Base-by-base conservation (phyloP, 2,797 vertebrate species). In the Myiothlypis coronata region DNA sequence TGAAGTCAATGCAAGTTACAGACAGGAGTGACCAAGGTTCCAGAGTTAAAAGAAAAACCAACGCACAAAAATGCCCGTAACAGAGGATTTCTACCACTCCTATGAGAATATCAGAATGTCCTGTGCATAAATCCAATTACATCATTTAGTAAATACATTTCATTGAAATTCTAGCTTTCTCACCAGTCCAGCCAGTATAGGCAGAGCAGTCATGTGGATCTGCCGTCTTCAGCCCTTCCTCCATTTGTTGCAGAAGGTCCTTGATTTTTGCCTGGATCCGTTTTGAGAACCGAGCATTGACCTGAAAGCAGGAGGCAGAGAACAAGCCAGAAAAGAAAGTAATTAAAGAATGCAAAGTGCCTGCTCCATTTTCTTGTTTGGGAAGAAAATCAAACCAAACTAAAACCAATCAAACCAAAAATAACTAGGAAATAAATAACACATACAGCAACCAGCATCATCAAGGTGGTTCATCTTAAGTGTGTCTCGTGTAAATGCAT, bases 151-250 rank as follows among this genome's bases (percentile, higher is more conserved):
- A 68, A 41, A 47, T 14, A 44, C 35, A 22, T 14, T 39, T 86
- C 7, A 35, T 7, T 30, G 46, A 39, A 39, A 59, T 43, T 68
- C 35, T 14, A 67, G 83, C 24, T 56, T 57, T 75, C 98, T 96
- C 69, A 99, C 99, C 99, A 97, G 99, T 99, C 99, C 99, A 99
- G 49, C 99, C 99, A 3, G 99, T 99, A 90, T 99, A 99, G 2
- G 98, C 96, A 90, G 99, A 99, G 96, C 98, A 99, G 78, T 99
- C 99, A 17, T 99, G 99, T 4, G 99, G 99, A 86, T 99, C 99
- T 4, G 99, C 99, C 0, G 99, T 99, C 97, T 99, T 99, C 83
- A 99, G 97, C 15, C 99, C 99, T 95, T 99, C 99, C 81, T 99
- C 99, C 99, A 99, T 99, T 94, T 99, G 99, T 79, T 98, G 98